Evolutionary conservation across 2,888 invertebrate species (phyloP).

Genomic region (Trimorus sp.): DNA sequence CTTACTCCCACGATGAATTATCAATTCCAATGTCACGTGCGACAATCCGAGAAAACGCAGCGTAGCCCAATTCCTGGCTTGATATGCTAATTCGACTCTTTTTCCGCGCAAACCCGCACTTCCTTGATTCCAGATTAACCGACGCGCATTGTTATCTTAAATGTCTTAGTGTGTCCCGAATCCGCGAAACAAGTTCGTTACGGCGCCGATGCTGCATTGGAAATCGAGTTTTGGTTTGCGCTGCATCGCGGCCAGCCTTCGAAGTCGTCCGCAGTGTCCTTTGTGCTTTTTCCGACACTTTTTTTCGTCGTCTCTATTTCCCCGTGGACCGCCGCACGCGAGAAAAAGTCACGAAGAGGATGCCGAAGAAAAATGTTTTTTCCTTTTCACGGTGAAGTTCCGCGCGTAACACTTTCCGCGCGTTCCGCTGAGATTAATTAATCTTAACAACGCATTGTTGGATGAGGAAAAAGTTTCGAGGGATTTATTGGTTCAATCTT

Average conservation of each 20-base stretch:
- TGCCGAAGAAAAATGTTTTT: neutral
- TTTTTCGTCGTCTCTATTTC: no score
- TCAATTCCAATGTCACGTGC: neutral
- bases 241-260: no score
- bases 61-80: slow-evolving; percentile 1
- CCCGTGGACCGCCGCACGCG: no score
- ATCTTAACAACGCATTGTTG: slow-evolving; percentile 45
- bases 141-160: slow-evolving; percentile 18
- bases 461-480: slow-evolving; percentile 47
- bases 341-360: neutral
- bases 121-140: slow-evolving; percentile 11
- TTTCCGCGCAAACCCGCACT: slow-evolving; percentile 8
- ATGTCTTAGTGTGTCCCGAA: slow-evolving; percentile 31
- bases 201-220: slow-evolving; percentile 26
- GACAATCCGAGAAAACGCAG: slow-evolving; percentile 17
- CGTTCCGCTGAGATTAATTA: slow-evolving; percentile 45
- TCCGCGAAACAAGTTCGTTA: slow-evolving; percentile 26
- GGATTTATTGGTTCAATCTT: slow-evolving; percentile 63
- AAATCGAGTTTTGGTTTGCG: slow-evolving; percentile 19
- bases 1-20: neutral
- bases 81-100: slow-evolving; percentile 11
- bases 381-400: slow-evolving; percentile 18
- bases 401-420: slow-evolving; percentile 54
- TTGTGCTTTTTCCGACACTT: no score
- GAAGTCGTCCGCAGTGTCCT: no score